phyloP scores from a whole-genome alignment of 2,113 vertebrate species.

The Oryzias javanicus region DNA sequence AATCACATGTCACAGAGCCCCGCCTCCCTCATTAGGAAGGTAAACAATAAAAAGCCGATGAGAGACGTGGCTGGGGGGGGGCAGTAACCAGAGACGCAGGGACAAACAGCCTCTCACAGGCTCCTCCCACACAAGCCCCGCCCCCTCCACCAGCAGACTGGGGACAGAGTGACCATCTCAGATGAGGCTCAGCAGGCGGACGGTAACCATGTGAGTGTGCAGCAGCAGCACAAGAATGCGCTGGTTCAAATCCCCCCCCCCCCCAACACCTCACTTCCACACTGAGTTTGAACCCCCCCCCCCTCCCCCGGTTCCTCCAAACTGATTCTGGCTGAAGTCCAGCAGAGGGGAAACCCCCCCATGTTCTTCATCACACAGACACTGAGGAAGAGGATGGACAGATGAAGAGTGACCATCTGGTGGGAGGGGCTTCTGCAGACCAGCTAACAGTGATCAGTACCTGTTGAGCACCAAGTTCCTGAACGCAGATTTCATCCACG shows the following conservation, averaged over 20 bases:
- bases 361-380: no score
- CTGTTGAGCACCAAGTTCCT: no score
- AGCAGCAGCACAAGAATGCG: slow-evolving; percentile 96
- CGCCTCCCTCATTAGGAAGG: slow-evolving; percentile 99
- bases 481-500: no score
- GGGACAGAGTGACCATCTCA: slow-evolving; percentile 81
- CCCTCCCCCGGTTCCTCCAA: no score
- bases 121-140: slow-evolving; percentile 40
- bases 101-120: slow-evolving; percentile 73
- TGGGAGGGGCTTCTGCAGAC: no score
- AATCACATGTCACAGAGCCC: slow-evolving; percentile 84
- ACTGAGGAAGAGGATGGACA: no score
- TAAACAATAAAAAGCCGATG: slow-evolving; percentile 96
- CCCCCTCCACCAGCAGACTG: slow-evolving; percentile 53
- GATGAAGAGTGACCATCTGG: no score
- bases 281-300: no score
- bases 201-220: slow-evolving; percentile 99
- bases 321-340: slow-evolving; percentile 60
- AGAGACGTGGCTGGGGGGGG: slow-evolving; percentile 86
- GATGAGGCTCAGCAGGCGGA: slow-evolving; percentile 92
- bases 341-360: slow-evolving; percentile 13
- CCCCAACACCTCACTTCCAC: slow-evolving; percentile 26
- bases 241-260: slow-evolving; percentile 89
- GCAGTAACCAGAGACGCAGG: slow-evolving; percentile 82
- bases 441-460: no score